Evolutionary conservation across 2,888 invertebrate species (phyloP).

Genomic region (Amphipoea oculea): DNA sequence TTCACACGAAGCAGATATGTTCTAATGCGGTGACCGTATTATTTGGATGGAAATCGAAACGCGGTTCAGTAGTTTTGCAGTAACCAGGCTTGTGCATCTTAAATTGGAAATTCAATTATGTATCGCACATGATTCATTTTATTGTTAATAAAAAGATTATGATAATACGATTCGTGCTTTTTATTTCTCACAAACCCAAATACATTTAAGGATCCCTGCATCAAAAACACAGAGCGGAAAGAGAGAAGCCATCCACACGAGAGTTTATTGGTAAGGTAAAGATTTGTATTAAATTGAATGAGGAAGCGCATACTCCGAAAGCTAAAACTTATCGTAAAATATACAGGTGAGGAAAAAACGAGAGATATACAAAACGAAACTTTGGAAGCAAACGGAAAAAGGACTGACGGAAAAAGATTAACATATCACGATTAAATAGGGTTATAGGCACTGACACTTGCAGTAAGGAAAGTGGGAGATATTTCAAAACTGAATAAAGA

Average conservation of each 20-base stretch:
- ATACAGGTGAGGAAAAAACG: slow-evolving; percentile 6
- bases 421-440: slow-evolving; percentile 41
- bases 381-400: slow-evolving; percentile 14
- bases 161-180: slow-evolving; percentile 78
- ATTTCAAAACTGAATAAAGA: slow-evolving; percentile 50
- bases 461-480: slow-evolving; percentile 26
- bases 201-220: neutral
- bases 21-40: slow-evolving; percentile 62
- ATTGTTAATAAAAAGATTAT: slow-evolving; percentile 90
- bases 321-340: slow-evolving; percentile 23
- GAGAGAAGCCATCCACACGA: slow-evolving; percentile 17
- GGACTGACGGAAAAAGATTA: slow-evolving; percentile 32
- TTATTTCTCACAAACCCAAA: slow-evolving; percentile 62
- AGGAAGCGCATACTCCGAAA: slow-evolving; percentile 16
- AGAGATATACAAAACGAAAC: slow-evolving; percentile 24
- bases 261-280: slow-evolving; percentile 30
- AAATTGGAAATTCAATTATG: slow-evolving; percentile 87
- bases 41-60: slow-evolving; percentile 70
- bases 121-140: slow-evolving; percentile 89
- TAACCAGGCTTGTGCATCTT: slow-evolving; percentile 85
- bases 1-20: slow-evolving; percentile 71
- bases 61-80: slow-evolving; percentile 77
- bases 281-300: slow-evolving; percentile 46
- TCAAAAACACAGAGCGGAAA: neutral
- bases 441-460: slow-evolving; percentile 37